phyloP scores from a whole-genome alignment of 2,888 invertebrate species.

The Sericinus montela region DNA sequence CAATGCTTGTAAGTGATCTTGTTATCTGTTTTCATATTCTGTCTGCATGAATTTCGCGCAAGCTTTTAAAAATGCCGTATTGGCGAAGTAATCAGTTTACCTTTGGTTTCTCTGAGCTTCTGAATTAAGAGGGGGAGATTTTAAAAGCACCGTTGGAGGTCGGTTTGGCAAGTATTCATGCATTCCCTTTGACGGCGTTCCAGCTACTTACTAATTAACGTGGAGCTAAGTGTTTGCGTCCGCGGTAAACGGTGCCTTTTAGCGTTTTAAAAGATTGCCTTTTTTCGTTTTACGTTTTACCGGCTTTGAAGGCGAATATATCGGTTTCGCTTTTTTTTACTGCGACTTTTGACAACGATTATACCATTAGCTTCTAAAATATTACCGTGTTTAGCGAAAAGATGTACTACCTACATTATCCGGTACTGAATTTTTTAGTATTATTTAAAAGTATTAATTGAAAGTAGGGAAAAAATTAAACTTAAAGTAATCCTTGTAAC shows the following conservation, averaged over 20 bases:
- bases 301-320: constrained; percentile 63
- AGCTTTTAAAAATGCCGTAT: constrained; percentile 57
- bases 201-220: constrained; percentile 78
- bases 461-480: too few relatives aligned
- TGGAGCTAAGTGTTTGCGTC: constrained; percentile 77
- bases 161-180: constrained; percentile 73
- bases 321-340: constrained; percentile 64
- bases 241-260: constrained; percentile 77
- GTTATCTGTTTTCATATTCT: constrained; percentile 25
- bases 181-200: constrained; percentile 77
- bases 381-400: too few relatives aligned
- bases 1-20: constrained; percentile 8
- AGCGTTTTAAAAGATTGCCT: constrained; percentile 73
- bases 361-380: constrained; percentile 36
- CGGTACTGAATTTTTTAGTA: too few relatives aligned
- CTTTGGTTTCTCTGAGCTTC: constrained; percentile 68
- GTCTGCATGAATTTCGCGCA: constrained; percentile 37
- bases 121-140: constrained; percentile 67
- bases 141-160: constrained; percentile 72
- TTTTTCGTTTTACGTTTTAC: constrained; percentile 61
- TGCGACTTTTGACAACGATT: constrained; percentile 59
- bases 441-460: too few relatives aligned
- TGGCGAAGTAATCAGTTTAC: constrained; percentile 72
- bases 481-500: too few relatives aligned
- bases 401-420: too few relatives aligned